phyloP scores from a whole-genome alignment of 30 jellyfish, hydroid and myxozoan genomes.

The Sanderia malayensis region DNA sequence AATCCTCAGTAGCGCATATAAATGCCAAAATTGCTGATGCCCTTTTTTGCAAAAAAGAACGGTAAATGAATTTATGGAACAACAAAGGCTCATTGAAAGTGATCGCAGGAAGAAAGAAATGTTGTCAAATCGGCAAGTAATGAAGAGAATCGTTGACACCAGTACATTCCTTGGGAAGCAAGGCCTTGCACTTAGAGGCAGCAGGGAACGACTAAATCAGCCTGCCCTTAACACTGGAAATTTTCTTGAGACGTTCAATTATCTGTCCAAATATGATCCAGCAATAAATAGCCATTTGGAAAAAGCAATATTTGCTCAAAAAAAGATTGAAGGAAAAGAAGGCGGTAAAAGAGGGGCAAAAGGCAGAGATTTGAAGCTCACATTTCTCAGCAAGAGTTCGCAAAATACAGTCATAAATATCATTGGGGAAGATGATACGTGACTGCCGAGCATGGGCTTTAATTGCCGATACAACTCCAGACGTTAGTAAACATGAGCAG shows the following conservation, averaged over 20 bases:
- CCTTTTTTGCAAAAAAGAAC: constrained; percentile 21
- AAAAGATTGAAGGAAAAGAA: not conserved
- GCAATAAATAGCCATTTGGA: constrained; percentile 10
- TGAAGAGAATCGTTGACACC: constrained; percentile 18
- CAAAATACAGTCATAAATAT: constrained; percentile 16
- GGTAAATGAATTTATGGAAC: not conserved
- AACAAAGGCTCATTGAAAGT: not conserved
- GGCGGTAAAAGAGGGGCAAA: not conserved
- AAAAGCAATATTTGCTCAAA: not conserved
- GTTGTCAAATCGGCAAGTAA: constrained; percentile 1
- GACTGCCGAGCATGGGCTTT: constrained; percentile 23
- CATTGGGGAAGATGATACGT: constrained; percentile 12
- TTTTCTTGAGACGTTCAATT: constrained; percentile 9
- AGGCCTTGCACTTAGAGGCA: constrained; percentile 28
- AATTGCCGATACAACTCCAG: constrained; percentile 27
- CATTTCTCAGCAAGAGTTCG: constrained; percentile 15
- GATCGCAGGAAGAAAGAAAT: constrained; percentile 19
- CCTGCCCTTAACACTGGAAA: constrained; percentile 12
- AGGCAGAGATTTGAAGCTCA: constrained; percentile 10
- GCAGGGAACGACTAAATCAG: constrained; percentile 4
- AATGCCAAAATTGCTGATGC: constrained; percentile 25
- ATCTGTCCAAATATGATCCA: not conserved
- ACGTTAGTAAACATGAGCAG: constrained; percentile 11
- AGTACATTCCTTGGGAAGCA: constrained; percentile 13
- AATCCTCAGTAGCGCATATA: constrained; percentile 12